Conservation (phyloP, 2,888 invertebrate genomes). For the Adelognathus sp. region DNA sequence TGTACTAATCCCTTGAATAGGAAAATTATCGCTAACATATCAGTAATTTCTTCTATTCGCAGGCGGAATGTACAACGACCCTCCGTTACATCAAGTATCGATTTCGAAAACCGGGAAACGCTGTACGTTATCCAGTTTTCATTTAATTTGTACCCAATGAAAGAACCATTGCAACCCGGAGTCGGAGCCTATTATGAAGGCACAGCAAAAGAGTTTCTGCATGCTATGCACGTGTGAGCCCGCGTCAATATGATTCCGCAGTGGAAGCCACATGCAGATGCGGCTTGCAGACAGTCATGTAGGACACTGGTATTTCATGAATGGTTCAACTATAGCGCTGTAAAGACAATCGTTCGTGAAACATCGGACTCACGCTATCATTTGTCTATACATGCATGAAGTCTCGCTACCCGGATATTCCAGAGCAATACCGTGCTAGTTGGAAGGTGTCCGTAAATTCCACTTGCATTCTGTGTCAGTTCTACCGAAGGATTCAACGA, state of each 20-base stretch:
- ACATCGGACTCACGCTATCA: conserved; percentile 62
- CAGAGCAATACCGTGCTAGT: conserved; percentile 64
- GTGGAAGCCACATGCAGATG: background rate
- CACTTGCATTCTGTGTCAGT: conserved; percentile 18
- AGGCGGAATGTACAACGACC: too few relatives aligned
- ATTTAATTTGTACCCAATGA: too few relatives aligned
- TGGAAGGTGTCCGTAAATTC: conserved; percentile 59
- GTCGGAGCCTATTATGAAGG: too few relatives aligned
- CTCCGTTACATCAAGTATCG: too few relatives aligned
- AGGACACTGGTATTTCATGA: background rate
- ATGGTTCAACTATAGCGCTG: background rate
- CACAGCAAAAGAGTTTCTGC: too few relatives aligned
- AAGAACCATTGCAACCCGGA: too few relatives aligned
- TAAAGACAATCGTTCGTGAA: conserved; percentile 51
- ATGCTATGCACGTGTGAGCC: background rate
- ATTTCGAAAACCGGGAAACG: too few relatives aligned
- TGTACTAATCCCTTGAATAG: too few relatives aligned
- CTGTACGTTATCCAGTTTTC: too few relatives aligned
- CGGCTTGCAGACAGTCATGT: background rate
- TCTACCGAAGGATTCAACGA: conserved; percentile 27
- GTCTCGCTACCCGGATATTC: conserved; percentile 63
- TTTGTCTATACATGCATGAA: conserved; percentile 62
- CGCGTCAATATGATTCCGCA: background rate
- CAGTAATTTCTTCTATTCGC: too few relatives aligned
- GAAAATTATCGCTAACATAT: too few relatives aligned